Base-by-base conservation (phyloP, 2,888 invertebrate species). In the Nycteola revayana region DNA sequence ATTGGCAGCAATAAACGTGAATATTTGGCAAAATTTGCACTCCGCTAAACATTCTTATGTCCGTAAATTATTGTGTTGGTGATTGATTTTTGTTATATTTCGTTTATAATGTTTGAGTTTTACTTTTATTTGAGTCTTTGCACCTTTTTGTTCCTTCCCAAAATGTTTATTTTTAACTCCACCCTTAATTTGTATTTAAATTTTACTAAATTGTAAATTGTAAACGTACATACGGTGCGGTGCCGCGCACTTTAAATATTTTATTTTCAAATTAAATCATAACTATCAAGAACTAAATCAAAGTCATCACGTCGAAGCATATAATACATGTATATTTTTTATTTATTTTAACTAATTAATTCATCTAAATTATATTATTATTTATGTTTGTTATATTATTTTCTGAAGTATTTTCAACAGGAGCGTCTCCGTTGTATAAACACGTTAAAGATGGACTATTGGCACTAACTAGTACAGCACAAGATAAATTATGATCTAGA, bases 21-120 rank as follows among this genome's bases (percentile, higher is more conserved):
- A 70, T 73, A 75, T 77, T 66, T 77, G 68, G 71, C 75, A 73
- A 76, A 72, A 69, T 69, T 49, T 83, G 85, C 85, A 86, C 85
- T 72, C 60, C 69, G 83, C 82, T 85, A 65, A 75, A 74, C 58
- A 67, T 69, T 75, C 54, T 72, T 66, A 73, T 73, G 63, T 52
- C 69, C 68, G 72, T 80, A 65, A 65, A 66, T 74, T 49, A 66
- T 68, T 74, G 75, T 75, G 73, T 78, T 71, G 69, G 72, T 75
- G 66, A 74, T 57, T 75, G 66, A 74, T 57, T 42, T 58, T 41
- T 35, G 61, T 49, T 36, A 33, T 68, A 62, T 43, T 49, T 42
- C 63, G 46, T 36, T 32, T 47, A 63, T 52, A 49, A 21, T 21
- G 3, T 3, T n/a, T 21, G 7, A n/a, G 4, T 7, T 21, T 21